A percentile compares a stretch with the other conserved stretches of the same genome.
Conservation (phyloP, 2,888 invertebrate genomes). For the Reticulitermes lucifugus region DNA sequence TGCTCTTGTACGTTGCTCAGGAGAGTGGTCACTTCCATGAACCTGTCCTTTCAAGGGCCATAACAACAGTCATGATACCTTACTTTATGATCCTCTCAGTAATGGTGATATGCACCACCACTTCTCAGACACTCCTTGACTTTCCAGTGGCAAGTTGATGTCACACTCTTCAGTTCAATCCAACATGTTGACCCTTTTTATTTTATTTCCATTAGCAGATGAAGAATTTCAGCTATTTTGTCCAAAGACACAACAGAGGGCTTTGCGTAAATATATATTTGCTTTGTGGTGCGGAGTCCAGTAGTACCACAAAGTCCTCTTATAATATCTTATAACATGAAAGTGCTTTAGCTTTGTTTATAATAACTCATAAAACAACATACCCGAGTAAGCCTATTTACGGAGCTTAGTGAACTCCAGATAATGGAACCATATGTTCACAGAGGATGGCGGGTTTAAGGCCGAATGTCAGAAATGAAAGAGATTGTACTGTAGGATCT, state of each 20-base stretch:
- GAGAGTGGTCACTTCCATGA: neutral
- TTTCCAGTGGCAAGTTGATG: constrained; percentile 17
- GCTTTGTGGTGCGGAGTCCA: no score
- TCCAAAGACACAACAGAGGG: neutral
- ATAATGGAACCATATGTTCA: no score
- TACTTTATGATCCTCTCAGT: neutral
- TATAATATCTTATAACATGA: no score
- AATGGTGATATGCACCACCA: neutral
- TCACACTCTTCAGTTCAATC: neutral
- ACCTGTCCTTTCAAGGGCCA: neutral
- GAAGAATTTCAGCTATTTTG: neutral
- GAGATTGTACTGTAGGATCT: no score
- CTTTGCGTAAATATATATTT: no score
- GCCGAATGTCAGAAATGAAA: no score
- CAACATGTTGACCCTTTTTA: neutral
- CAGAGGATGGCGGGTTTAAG: no score
- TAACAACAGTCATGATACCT: neutral
- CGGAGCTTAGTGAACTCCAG: no score
- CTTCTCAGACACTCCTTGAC: neutral
- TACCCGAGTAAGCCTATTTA: no score
- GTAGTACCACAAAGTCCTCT: no score
- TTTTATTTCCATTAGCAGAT: neutral
- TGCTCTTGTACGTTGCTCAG: neutral
- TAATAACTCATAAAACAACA: no score
- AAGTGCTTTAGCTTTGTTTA: no score